A percentile compares a stretch with the other conserved stretches of the same genome.
Conservation (phyloP, 1,140 invertebrate species). For the Lepidostoma basale region DNA sequence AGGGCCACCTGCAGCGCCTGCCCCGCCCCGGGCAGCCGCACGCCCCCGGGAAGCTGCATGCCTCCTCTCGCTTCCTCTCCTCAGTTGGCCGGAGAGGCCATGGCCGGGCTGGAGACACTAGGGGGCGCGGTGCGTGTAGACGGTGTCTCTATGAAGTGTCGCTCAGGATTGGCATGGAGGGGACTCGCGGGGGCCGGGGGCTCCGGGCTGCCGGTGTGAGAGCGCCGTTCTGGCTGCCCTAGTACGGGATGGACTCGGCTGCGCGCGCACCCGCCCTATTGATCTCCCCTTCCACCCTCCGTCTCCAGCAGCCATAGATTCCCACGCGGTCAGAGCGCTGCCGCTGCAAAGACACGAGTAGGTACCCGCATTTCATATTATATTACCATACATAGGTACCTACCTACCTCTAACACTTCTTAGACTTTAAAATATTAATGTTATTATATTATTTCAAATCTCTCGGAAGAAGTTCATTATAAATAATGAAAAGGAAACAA, state of each 20-base stretch:
- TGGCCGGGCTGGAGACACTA: neutral
- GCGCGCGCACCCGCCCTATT: too few relatives aligned
- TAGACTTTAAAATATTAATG: too few relatives aligned
- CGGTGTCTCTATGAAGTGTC: neutral
- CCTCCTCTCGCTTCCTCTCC: neutral
- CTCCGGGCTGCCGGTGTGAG: too few relatives aligned
- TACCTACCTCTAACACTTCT: too few relatives aligned
- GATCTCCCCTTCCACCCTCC: neutral
- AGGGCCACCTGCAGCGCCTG: conserved; percentile 79
- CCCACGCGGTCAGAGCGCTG: neutral
- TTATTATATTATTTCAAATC: too few relatives aligned
- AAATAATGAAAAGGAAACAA: too few relatives aligned
- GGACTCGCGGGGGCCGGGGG: too few relatives aligned
- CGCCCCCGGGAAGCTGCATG: conserved; percentile 36
- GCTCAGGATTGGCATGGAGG: neutral
- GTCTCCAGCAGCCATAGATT: neutral
- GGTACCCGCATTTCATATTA: neutral
- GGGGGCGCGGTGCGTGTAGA: neutral
- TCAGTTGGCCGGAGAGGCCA: neutral
- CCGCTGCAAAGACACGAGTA: neutral
- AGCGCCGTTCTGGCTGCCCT: too few relatives aligned
- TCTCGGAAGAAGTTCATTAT: too few relatives aligned
- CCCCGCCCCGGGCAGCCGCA: conserved; percentile 70
- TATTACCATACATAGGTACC: too few relatives aligned
- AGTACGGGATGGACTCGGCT: too few relatives aligned